phyloP scores from a whole-genome alignment of 2,113 vertebrate species.

The Gallinago undulata region DNA sequence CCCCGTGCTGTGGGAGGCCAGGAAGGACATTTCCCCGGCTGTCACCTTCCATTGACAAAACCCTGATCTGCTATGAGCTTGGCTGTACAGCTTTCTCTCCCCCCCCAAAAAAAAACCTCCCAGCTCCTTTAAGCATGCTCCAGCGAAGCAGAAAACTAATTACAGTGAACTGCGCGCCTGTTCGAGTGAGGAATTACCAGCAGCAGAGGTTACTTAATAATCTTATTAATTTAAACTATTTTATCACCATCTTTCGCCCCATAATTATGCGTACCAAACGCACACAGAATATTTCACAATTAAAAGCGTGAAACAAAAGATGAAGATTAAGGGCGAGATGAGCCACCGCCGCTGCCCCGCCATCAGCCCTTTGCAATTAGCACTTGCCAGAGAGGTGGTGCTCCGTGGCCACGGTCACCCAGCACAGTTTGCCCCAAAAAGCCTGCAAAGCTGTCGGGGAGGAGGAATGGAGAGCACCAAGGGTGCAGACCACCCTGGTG shows the following conservation, averaged over 20 bases:
- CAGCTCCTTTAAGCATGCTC: conserved; percentile 26
- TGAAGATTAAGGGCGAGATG: background rate
- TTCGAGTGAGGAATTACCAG: conserved; percentile 29
- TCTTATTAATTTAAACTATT: conserved; percentile 54
- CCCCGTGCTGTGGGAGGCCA: accelerated
- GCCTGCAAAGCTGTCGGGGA: accelerated
- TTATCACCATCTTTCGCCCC: conserved; percentile 46
- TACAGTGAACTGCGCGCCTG: background rate
- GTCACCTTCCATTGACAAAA: background rate
- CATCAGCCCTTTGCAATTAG: background rate
- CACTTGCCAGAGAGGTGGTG: background rate
- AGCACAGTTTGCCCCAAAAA: background rate
- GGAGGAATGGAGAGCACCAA: background rate
- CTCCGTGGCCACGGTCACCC: background rate
- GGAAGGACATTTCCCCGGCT: background rate
- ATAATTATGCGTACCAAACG: background rate
- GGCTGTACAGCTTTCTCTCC: background rate
- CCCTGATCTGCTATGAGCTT: accelerated
- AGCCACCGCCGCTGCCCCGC: background rate
- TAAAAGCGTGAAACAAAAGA: background rate
- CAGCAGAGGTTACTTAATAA: conserved; percentile 48
- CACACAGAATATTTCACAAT: background rate
- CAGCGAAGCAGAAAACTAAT: conserved; percentile 55
- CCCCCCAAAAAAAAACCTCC: background rate
- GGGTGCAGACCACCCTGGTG: accelerated